phyloP scores from a whole-genome alignment of 2,888 invertebrate species.

The Nephrotoma guestfalica region DNA sequence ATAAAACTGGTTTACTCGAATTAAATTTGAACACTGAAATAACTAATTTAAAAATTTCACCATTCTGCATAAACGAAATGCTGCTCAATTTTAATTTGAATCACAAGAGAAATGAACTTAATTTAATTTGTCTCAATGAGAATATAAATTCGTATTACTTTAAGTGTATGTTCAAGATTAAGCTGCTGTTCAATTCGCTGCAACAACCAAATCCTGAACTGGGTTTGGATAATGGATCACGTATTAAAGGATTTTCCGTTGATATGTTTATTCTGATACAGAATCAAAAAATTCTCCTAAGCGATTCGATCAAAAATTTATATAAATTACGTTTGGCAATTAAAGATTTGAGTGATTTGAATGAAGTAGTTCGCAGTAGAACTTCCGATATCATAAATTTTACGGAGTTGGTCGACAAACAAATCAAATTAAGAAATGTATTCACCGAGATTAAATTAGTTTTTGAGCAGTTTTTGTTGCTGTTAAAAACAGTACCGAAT shows the following conservation, averaged over 20 bases:
- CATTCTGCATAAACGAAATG: slow-evolving; percentile 49
- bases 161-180: slow-evolving; percentile 28
- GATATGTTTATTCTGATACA: slow-evolving; percentile 58
- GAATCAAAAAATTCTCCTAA: slow-evolving; percentile 46
- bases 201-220: slow-evolving; percentile 60
- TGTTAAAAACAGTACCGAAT: slow-evolving; percentile 47
- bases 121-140: slow-evolving; percentile 25
- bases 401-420: slow-evolving; percentile 12
- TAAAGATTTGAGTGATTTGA: slow-evolving; percentile 14
- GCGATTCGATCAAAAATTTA: slow-evolving; percentile 40
- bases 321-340: slow-evolving; percentile 40
- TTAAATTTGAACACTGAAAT: slow-evolving; percentile 37
- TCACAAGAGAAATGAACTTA: slow-evolving; percentile 34
- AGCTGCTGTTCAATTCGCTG: slow-evolving; percentile 27
- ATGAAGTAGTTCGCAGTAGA: neutral
- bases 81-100: slow-evolving; percentile 38
- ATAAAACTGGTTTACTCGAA: slow-evolving; percentile 59
- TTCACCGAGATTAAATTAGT: slow-evolving; percentile 26
- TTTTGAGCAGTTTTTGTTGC: slow-evolving; percentile 50
- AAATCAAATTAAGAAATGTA: slow-evolving; percentile 15
- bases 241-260: slow-evolving; percentile 71
- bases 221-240: slow-evolving; percentile 63
- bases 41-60: slow-evolving; percentile 48
- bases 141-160: slow-evolving; percentile 27
- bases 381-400: slow-evolving; percentile 17